Base-by-base conservation (phyloP, 2,797 vertebrate genomes). In the Danio jaintianensis region DNA sequence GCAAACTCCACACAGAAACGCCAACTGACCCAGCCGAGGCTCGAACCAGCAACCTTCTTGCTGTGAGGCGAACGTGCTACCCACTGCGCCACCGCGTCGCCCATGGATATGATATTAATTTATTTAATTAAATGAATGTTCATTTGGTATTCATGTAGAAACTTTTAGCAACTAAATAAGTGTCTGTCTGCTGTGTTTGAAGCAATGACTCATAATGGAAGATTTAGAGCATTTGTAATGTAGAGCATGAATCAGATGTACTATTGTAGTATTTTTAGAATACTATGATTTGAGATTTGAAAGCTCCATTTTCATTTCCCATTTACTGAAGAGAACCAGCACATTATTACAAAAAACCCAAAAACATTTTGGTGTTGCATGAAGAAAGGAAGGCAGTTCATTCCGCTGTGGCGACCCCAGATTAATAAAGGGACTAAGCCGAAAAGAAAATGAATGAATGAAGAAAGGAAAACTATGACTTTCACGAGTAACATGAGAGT, bases 21-120 rank as follows among this genome's bases (percentile, higher is more conserved):
- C n/a, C n/a, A n/a, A n/a, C n/a, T n/a, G n/a, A n/a, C n/a, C n/a
- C n/a, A n/a, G n/a, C n/a, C n/a, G n/a, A n/a, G n/a, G n/a, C n/a
- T n/a, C n/a, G n/a, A n/a, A n/a, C n/a, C n/a, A n/a, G n/a, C n/a
- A n/a, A n/a, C n/a, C n/a, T n/a, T n/a, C n/a, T n/a, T n/a, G n/a
- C n/a, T n/a, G n/a, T n/a, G n/a, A n/a, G n/a, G n/a, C n/a, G n/a
- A n/a, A n/a, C n/a, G n/a, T n/a, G n/a, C n/a, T n/a, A n/a, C n/a
- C n/a, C n/a, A n/a, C n/a, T n/a, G n/a, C n/a, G n/a, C n/a, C n/a
- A n/a, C n/a, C n/a, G n/a, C n/a, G n/a, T n/a, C n/a, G n/a, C n/a
- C n/a, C n/a, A n/a, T n/a, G 75, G 61, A 16, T 15, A 47, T 77
- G 22, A 58, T 77, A 52, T 68, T 62, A 77, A 12, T 5, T 29